Conservation (phyloP, 2,888 invertebrate species). For the Lomographa bimaculata region DNA sequence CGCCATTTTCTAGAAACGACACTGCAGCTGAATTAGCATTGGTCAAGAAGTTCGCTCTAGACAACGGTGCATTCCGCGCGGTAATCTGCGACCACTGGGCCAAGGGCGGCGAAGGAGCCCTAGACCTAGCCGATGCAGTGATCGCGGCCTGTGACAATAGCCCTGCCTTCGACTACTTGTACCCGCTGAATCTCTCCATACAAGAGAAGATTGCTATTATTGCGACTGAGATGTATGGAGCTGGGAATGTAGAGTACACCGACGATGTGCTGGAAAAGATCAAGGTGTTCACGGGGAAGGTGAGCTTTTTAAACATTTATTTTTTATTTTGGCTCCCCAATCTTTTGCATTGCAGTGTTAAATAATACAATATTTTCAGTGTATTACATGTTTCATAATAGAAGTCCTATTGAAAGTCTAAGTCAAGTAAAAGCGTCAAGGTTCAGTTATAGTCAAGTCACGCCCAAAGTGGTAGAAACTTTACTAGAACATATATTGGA, state of each 20-base stretch:
- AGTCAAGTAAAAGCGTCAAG: too few relatives aligned
- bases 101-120: constrained; percentile 94
- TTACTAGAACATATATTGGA: too few relatives aligned
- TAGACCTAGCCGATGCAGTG: constrained; percentile 93
- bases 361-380: too few relatives aligned
- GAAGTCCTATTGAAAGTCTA: too few relatives aligned
- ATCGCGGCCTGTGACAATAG: constrained; percentile 88
- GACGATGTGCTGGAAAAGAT: constrained; percentile 88
- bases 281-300: constrained; percentile 88
- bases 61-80: constrained; percentile 94
- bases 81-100: constrained; percentile 96
- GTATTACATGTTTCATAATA: too few relatives aligned
- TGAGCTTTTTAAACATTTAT: too few relatives aligned
- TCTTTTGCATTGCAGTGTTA: too few relatives aligned
- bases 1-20: constrained; percentile 90
- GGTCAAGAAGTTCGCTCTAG: constrained; percentile 87
- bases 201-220: constrained; percentile 94
- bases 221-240: constrained; percentile 97
- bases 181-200: constrained; percentile 87
- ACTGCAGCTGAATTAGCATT: constrained; percentile 92
- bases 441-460: too few relatives aligned
- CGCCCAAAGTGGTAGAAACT: too few relatives aligned
- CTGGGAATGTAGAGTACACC: constrained; percentile 91
- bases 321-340: too few relatives aligned
- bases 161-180: constrained; percentile 87